phyloP scores from a whole-genome alignment of 2,113 vertebrate species.

The Climacteris rufus region DNA sequence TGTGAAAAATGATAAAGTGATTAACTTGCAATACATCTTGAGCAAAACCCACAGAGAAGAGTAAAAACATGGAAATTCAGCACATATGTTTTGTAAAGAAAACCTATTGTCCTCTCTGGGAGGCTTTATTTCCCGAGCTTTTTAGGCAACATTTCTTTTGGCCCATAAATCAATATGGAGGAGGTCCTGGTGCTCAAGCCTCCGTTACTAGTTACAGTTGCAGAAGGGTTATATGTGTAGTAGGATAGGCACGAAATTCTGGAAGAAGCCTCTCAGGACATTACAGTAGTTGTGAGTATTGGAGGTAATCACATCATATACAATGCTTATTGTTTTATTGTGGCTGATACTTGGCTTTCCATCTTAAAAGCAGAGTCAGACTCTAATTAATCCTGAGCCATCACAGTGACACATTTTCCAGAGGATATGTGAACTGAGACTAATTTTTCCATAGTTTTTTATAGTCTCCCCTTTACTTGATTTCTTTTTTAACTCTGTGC shows the following conservation, averaged over 20 bases:
- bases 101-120: slow-evolving; percentile 48
- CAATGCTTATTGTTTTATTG: slow-evolving; percentile 11
- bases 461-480: background rate
- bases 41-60: background rate
- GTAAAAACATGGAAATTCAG: slow-evolving; percentile 32
- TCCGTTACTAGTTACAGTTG: background rate
- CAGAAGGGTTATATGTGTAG: background rate
- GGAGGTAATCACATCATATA: background rate
- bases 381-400: background rate
- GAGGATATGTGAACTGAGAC: background rate
- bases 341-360: slow-evolving; percentile 22
- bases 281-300: background rate
- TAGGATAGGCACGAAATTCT: background rate
- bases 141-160: background rate
- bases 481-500: background rate
- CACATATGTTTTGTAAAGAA: slow-evolving; percentile 50
- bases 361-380: background rate
- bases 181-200: background rate
- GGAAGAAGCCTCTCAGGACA: background rate
- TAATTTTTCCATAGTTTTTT: background rate
- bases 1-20: background rate
- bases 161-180: slow-evolving; percentile 33
- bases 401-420: slow-evolving; percentile 7
- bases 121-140: slow-evolving; percentile 32
- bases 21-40: background rate